Base-by-base conservation (phyloP, 2,888 invertebrate genomes). In the Cantharis lateralis region DNA sequence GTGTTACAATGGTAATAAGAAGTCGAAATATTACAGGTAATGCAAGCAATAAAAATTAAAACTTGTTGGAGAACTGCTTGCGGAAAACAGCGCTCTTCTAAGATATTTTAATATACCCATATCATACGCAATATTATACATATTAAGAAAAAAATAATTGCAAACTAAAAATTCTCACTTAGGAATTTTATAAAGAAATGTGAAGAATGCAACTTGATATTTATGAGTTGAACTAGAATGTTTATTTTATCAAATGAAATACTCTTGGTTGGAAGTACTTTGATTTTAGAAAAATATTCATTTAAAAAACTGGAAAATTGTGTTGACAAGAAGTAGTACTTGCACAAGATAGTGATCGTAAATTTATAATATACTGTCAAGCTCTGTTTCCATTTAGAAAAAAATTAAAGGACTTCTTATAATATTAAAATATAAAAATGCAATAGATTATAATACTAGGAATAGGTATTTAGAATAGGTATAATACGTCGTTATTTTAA, bases 181-280 rank as follows among this genome's bases (percentile, higher is more conserved):
- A 74, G 74, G 76, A 74, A 79, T 76, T 79, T 79, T 70, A 71
- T 76, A 64, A 62, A 79, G 76, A 81, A 80, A 81, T 81, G 76
- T 80, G 78, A 80, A 81, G 80, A 80, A 80, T 80, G 80, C 75
- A 75, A 66, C 76, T 62, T 72, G 76, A 79, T 80, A 81, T 81
- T 81, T 81, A 81, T 80, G 81, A 81, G 79, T 76, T 74, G 75
- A 72, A 63, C 77, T 76, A 72, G 81, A 81, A 81, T 81, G 80
- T 70, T 76, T 76, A 78, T 77, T 74, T 74, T 70, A 68, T 79
- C 71, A 74, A 78, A 79, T 75, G 78, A 80, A 78, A 79, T 76
- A 77, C 78, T 69, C 71, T 74, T 75, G 72, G 78, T 20, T 48
- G n/a, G 0, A 80, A 70, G 78, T 79, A 79, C 79, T 78, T 74